Base-by-base conservation (phyloP, 2,888 invertebrate species). In the Panzeria rudis region DNA sequence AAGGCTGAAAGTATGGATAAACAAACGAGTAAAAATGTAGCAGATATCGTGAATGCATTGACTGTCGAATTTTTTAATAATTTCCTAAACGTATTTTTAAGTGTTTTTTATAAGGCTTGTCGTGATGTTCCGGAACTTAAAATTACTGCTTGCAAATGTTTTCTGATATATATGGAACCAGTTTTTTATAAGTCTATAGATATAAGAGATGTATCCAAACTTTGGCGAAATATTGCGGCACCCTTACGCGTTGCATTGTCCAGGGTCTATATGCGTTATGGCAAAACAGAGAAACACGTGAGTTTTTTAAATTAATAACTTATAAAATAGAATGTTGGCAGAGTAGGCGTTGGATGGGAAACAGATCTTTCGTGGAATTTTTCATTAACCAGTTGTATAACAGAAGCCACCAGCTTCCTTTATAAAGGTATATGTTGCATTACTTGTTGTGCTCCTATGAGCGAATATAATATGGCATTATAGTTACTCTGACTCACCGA, bases 61-160 rank as follows among this genome's bases (percentile, higher is more conserved):
- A 90, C 90, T 0, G 71, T 84, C 0, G 92, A 92, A 3, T 94
- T 97, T 89, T 98, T 96, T 92, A 94, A 93, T 62, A 96, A 95
- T 92, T 98, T 97, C 92, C 92, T 98, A 69, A 96, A 95, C 91
- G 94, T 97, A 62, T 96, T 98, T 90, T 93, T 98, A 5, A 96
- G 96, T 87, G 96, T 97, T 47, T 98, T 97, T 92, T 96, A 96
- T 89, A 94, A 96, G 89, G 96, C 95, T 35, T 98, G 98, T 92
- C 94, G 97, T 25, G 97, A 98, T 94, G 92, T 98, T 66, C 95
- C 95, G 29, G 98, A 98, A 92, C 93, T 98, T 73, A 94, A 95
- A 86, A 95, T 97, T 89, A 95, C 97, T 94, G 96, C 97, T n/a
- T 94, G 94, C 88, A 93, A 95, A 56, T 95, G 95, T 91, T 97